These are phyloP conservation scores for Tolypeutes matacus DNA, from an alignment of 2,797 vertebrate species.

Conservation along the genomic window DNA sequence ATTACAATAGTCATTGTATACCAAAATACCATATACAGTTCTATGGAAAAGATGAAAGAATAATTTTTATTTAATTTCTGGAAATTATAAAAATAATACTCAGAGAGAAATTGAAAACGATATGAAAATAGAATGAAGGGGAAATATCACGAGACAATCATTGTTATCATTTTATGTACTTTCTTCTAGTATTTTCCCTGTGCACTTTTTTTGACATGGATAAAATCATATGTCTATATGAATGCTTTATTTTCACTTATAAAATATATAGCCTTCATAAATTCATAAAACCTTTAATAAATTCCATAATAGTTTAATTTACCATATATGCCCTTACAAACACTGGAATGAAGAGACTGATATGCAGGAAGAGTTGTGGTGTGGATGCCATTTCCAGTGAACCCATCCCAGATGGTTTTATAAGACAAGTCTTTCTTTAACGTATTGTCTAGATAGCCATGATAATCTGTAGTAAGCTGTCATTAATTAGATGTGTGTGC, in stretches of 20 bases:
- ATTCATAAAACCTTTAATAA: not conserved
- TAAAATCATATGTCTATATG: not conserved
- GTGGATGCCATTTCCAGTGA: constrained; percentile 2
- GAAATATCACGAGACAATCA: not conserved
- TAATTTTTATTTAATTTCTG: not conserved
- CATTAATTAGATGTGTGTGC: not conserved
- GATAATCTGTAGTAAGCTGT: not conserved
- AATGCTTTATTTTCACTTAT: not conserved
- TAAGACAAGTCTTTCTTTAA: not conserved
- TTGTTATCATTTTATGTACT: not conserved
- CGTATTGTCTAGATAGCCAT: not conserved
- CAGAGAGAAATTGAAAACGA: not conserved
- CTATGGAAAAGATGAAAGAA: not conserved
- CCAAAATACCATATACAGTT: not conserved
- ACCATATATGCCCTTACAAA: not conserved
- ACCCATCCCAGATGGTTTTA: not conserved
- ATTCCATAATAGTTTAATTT: not conserved
- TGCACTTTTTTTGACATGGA: not conserved
- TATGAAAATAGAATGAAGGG: not conserved
- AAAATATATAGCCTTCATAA: constrained; percentile 4
- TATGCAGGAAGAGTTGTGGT: not conserved
- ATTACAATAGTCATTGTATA: not conserved
- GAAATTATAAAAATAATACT: not conserved
- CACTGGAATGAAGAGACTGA: not conserved
- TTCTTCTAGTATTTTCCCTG: not conserved